Base-by-base conservation (phyloP, 2,113 vertebrate species). In the Parus major region DNA sequence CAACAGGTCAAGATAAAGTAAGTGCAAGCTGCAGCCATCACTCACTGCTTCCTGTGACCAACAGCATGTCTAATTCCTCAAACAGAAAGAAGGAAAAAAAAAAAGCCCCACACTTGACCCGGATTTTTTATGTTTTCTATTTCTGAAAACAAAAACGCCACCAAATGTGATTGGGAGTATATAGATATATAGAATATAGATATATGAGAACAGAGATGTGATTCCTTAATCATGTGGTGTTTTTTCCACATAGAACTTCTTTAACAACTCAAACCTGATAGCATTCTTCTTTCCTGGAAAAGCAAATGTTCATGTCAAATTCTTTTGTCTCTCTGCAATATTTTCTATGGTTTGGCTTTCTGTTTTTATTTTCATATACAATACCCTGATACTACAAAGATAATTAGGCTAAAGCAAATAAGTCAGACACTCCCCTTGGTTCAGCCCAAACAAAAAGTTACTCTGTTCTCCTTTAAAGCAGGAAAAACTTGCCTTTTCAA, bases 1-100 rank as follows among this genome's bases (percentile, higher is more conserved):
- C 96, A 96, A 16, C 93, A 96, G 42, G 96, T 97, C 31, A 89
- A 97, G 72, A 96, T 97, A 82, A 71, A 95, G 97, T 98, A 86
- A 97, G 97, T 97, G 77, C 73, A 72, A 57, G 31, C 50, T 64
- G 52, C 22, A 44, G 39, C n/a, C 24, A 44, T 12, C 76, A 29
- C 36, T 47, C 68, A 4, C 27, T 31, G 42, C 63, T 76, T 23
- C 61, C 60, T 44, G 3, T 1, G 36, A 42, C 50, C 31, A 17
- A 22, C 9, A 84, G 29, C 73, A 39, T 1, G 4, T 11, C 27
- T 41, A 2, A 18, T 22, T 88, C 42, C 76, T 71, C 56, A 63
- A 4, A n/a, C 15, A 75, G 39, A 15, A 81, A 79, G 41, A 31
- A 49, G 24, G 11, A 33, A 33, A 55, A n/a, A 27, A 49, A 25